phyloP scores from a whole-genome alignment of 2,797 vertebrate genomes.

The Mycteria americana region DNA sequence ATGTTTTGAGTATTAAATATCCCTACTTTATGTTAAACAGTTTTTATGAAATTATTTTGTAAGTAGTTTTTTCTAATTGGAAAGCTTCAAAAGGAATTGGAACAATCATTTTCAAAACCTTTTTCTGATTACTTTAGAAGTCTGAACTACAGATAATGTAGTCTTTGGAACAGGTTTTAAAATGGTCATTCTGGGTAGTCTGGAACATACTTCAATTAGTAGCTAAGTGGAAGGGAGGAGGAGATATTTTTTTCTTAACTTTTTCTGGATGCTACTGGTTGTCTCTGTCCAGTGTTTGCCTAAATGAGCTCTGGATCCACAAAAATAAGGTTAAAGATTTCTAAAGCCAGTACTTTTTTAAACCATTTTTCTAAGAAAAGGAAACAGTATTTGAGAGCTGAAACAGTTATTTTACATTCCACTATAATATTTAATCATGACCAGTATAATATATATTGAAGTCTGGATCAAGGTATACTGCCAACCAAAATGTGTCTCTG shows the following conservation, averaged over 20 bases:
- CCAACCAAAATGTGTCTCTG: not conserved
- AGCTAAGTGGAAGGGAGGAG: not conserved
- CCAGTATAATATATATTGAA: not conserved
- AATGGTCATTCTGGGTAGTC: not conserved
- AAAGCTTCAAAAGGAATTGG: not conserved
- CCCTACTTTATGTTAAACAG: not conserved
- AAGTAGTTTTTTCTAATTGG: not conserved
- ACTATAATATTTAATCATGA: slow-evolving; percentile 13
- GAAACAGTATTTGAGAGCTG: not conserved
- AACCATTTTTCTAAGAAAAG: slow-evolving; percentile 16
- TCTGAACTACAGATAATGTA: not conserved
- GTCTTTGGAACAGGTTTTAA: not conserved
- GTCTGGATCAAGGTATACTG: not conserved
- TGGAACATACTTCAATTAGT: not conserved
- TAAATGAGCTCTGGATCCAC: not conserved
- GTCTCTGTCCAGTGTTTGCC: not conserved
- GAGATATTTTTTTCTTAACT: not conserved
- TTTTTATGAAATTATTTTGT: not conserved
- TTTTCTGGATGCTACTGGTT: not conserved
- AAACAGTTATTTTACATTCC: not conserved
- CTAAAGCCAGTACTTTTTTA: not conserved
- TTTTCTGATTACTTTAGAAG: not conserved
- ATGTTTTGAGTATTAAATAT: not conserved
- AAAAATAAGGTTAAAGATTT: not conserved
- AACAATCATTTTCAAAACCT: not conserved